Evolutionary conservation across 2,888 invertebrate species (phyloP).

Genomic region (Tanytarsus gracilentus): DNA sequence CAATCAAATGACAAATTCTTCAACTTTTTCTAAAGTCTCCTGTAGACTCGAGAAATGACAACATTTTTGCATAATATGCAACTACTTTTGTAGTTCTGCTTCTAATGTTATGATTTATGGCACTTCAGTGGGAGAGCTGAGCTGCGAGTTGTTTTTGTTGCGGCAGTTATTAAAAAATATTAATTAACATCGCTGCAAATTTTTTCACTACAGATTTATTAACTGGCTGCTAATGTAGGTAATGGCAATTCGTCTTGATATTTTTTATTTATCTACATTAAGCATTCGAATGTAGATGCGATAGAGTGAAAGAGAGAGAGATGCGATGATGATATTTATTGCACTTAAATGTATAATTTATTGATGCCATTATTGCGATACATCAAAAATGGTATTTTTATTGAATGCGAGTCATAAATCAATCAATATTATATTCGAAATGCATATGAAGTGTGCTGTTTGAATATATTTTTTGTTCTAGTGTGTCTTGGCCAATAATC

Average conservation of each 20-base stretch:
- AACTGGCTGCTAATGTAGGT: neutral
- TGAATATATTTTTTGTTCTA: too few species aligned
- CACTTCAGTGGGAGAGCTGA: neutral
- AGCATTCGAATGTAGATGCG: too few species aligned
- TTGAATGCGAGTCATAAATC: neutral
- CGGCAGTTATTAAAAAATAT: neutral
- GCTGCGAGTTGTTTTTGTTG: too few species aligned
- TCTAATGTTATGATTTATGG: neutral
- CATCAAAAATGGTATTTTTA: conserved; percentile 11
- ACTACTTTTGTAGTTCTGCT: neutral
- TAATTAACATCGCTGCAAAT: neutral
- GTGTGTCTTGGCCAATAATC: too few species aligned
- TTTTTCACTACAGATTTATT: neutral
- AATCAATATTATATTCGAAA: too few species aligned
- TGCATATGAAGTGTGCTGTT: too few species aligned
- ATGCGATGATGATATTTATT: conserved; percentile 3
- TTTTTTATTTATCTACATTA: too few species aligned
- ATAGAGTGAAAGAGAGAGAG: neutral
- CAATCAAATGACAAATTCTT: conserved; percentile 10
- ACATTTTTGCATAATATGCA: neutral
- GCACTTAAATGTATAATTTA: conserved; percentile 19
- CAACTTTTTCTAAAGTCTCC: too few species aligned
- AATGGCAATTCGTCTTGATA: neutral
- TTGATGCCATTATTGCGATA: conserved; percentile 13
- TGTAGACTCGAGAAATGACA: neutral